Base-by-base conservation (phyloP, 2,113 vertebrate genomes). In the Gulo gulo region DNA sequence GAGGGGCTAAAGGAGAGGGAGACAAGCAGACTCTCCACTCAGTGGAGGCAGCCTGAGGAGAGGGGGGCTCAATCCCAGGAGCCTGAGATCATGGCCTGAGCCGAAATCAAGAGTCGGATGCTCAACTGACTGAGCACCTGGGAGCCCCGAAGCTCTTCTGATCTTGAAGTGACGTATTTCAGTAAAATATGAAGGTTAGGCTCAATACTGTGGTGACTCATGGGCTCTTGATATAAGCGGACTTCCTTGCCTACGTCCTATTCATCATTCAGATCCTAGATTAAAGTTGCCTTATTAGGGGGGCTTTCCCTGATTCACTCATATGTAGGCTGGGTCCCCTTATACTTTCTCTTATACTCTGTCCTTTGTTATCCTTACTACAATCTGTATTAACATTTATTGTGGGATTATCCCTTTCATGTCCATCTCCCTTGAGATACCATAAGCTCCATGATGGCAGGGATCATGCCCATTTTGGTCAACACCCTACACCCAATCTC, bases 161-260 rank as follows among this genome's bases (percentile, higher is more conserved):
- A n/a, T n/a, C 59, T 92, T 39, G 52, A 52, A 85, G 71, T 16
- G 57, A 95, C 96, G 61, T 63, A 79, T 55, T 96, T 94, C 65
- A 73, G 74, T 42, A 87, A 71, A 26, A 23, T 29, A n/a, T 76
- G 9, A 92, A 86, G 29, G n/a, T 65, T 34, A n/a, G 20, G 9
- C 24, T 13, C 12, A 14, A 23, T 21, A 34, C 4, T 10, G 7
- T 82, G 67, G 14, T 50, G 26, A 93, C 61, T 59, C 47, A 7
- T 0, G 9, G 52, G 65, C 16, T 88, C 57, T 50, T 59, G 20
- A 79, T 55, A 45, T 34, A 31, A 83, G 69, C n/a, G 50, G 36
- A 80, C 36, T 52, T 88, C 78, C 79, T 63, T 45, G 71, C 34
- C 23, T 73, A 23, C 5, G 26, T 91, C 50, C 29, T 47, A 18